Percentiles rank a stretch among this genome's conserved stretches.
phyloP scores from a whole-genome alignment of 2,113 vertebrate species.

The Atrichornis clamosus region DNA sequence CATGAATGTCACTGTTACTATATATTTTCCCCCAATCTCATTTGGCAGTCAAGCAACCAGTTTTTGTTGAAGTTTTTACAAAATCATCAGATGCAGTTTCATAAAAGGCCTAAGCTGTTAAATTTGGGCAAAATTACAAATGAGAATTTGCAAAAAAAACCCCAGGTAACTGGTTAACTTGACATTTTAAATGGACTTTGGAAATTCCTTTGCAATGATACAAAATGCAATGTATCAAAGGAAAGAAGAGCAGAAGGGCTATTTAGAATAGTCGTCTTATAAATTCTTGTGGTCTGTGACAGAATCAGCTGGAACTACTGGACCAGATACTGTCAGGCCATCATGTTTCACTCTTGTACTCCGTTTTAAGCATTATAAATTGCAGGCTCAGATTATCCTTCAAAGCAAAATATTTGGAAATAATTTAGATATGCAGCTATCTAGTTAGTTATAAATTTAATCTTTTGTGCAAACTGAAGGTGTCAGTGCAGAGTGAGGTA shows the following conservation, averaged over 20 bases:
- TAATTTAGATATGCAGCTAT: not conserved
- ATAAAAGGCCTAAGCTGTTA: not conserved
- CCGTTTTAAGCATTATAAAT: not conserved
- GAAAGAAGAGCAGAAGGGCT: not conserved
- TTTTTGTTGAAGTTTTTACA: not conserved
- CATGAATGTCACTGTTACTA: not conserved
- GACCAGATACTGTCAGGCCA: not conserved
- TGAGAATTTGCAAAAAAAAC: not conserved
- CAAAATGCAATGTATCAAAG: not conserved
- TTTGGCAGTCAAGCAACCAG: not conserved
- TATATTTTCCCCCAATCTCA: not conserved
- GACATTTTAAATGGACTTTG: not conserved
- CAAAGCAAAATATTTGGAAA: not conserved
- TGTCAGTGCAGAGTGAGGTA: not conserved
- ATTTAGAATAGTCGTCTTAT: not conserved
- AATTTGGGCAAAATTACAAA: not conserved
- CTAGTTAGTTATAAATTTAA: not conserved
- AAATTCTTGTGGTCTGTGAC: not conserved
- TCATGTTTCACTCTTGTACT: not conserved
- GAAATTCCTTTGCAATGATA: not conserved
- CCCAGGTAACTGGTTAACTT: not conserved
- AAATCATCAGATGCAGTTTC: not conserved
- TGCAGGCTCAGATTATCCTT: not conserved
- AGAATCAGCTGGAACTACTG: not conserved
- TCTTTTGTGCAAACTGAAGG: not conserved